Conservation (phyloP, 2,888 invertebrate species). For the Watsonalla binaria region DNA sequence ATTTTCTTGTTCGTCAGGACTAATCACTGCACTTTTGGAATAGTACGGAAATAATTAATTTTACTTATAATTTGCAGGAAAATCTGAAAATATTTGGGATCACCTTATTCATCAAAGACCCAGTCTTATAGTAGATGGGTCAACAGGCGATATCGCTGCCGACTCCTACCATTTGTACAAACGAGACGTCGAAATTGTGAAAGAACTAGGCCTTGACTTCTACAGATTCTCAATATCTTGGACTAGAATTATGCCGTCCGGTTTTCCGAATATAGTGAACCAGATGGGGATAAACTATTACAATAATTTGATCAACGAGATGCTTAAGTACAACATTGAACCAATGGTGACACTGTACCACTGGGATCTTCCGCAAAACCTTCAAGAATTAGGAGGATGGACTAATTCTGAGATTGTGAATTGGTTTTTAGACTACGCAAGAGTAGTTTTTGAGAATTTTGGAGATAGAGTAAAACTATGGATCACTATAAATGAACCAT, state of each 20-base stretch:
- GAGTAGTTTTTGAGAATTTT: constrained; percentile 61
- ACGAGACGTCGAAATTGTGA: constrained; percentile 9
- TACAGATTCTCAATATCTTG: constrained; percentile 82
- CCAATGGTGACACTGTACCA: constrained; percentile 78
- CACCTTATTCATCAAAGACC: not conserved
- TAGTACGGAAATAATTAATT: no score
- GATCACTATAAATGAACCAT: not conserved
- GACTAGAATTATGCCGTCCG: constrained; percentile 79
- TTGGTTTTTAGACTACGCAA: constrained; percentile 43
- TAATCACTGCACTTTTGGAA: no score
- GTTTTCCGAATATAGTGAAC: constrained; percentile 52
- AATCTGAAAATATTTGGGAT: not conserved
- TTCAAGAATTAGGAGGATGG: constrained; percentile 36
- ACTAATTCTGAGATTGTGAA: not conserved
- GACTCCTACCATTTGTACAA: constrained; percentile 4
- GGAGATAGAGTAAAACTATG: constrained; percentile 38
- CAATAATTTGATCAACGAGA: constrained; percentile 80
- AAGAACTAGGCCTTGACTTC: constrained; percentile 28
- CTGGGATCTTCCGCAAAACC: constrained; percentile 75
- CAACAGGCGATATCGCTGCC: not conserved
- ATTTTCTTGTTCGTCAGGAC: no score
- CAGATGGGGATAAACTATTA: constrained; percentile 82
- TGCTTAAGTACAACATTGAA: constrained; percentile 73
- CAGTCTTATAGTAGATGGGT: not conserved
- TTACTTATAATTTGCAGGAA: not conserved